Base-by-base conservation (phyloP, 2,888 invertebrate genomes). In the Amblyjoppa fuscipennis region DNA sequence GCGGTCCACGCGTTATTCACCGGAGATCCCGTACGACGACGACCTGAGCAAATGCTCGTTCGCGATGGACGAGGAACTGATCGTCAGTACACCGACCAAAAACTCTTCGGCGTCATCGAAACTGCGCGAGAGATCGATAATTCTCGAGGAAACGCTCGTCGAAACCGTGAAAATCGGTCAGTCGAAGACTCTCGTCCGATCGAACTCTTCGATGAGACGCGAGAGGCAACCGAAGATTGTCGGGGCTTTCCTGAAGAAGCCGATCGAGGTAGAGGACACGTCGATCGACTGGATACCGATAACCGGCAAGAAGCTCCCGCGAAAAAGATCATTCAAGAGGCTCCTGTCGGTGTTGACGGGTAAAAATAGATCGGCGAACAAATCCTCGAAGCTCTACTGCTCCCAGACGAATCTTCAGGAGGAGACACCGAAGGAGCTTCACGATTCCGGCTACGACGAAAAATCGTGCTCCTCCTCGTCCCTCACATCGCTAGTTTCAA, bases 381-480 rank as follows among this genome's bases (percentile, higher is more conserved):
- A 85, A 74, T 71, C 78, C 1, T 84, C 76, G 13, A 87, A 88
- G 56, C 25, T 82, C 0, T 84, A 83, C 61, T 82, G 86, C n/a
- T 86, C 90, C 5, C 87, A 90, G 61, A 81, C 74, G 9, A 90
- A 91, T n/a, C 38, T 88, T 3, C 61, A 13, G 59, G 87, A 90
- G 28, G 90, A 91, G 51, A 25, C 75, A 1, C 16, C 81, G 3
- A 79, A 73, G 28, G 85, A 84, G 45, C 25, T 87, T 20, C 90
- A 89, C 11, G 91, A 92, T 74, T 92, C 91, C 0, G 93, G 90
- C 3, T 91, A 90, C 86, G 90, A 89, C 51, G 92, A 92, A 31
- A 89, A 74, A n/a, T 91, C 91, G 0, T 84, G 74, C 1, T 91
- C 91, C 0, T 88, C 89, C 0, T 83, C 88, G 7, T 89, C 91